These are phyloP conservation scores for Eupelmus urozonus DNA, from an alignment of 2,888 invertebrate species.

Conservation along the genomic window DNA sequence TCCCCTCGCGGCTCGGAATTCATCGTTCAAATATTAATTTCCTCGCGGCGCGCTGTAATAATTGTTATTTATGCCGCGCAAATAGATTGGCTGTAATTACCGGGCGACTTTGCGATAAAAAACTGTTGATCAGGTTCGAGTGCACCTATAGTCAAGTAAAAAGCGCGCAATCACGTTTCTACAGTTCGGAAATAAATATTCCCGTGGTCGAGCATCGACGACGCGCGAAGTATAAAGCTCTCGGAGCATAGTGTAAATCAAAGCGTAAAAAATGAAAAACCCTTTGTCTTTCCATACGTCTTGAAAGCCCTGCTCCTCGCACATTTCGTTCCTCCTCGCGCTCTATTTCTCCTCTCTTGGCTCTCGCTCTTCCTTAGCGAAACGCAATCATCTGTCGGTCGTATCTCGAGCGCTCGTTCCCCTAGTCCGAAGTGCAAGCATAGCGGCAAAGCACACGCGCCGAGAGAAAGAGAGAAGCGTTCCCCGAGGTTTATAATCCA, in stretches of 20 bases:
- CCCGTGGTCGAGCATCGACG: no score
- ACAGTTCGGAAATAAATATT: no score
- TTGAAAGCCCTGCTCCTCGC: background rate
- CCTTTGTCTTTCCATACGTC: conserved; percentile 6
- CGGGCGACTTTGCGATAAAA: no score
- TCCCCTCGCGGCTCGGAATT: background rate
- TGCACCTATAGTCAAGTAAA: no score
- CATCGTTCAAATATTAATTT: background rate
- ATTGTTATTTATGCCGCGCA: no score
- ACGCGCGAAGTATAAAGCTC: no score
- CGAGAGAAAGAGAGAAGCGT: conserved; percentile 57
- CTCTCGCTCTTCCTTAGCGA: conserved; percentile 27
- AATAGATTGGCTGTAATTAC: no score
- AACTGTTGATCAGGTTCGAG: no score
- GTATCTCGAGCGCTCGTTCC: conserved; percentile 58
- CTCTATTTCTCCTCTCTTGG: background rate
- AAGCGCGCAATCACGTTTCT: no score
- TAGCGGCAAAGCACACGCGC: conserved; percentile 10
- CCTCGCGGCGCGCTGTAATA: no score
- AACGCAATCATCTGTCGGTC: conserved; percentile 57
- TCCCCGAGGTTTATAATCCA: conserved; percentile 66
- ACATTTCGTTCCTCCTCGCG: background rate
- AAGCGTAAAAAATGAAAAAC: conserved; percentile 1
- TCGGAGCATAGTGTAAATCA: background rate
- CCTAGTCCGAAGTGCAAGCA: conserved; percentile 65